A percentile compares a stretch with the other conserved stretches of the same genome.
Conservation (phyloP, 2,888 invertebrate species). For the Noctuana brunneofusca region DNA sequence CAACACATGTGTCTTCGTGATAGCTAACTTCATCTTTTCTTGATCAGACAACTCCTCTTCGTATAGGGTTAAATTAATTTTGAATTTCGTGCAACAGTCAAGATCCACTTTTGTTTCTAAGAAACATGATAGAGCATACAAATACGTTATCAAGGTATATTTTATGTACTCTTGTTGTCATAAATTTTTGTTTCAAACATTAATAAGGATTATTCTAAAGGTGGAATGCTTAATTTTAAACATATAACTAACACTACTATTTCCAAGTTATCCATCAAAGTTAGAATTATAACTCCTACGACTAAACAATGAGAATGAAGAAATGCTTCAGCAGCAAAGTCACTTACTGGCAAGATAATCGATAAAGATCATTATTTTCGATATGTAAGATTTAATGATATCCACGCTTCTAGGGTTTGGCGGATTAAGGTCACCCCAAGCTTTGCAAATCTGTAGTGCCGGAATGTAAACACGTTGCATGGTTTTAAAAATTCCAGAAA, state of each 20-base stretch:
- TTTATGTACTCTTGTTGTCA: too few relatives aligned
- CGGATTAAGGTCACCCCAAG: slow-evolving; percentile 75
- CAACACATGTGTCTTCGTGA: slow-evolving; percentile 84
- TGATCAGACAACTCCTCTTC: slow-evolving; percentile 82
- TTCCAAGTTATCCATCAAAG: too few relatives aligned
- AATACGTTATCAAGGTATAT: too few relatives aligned
- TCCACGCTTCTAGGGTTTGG: slow-evolving; percentile 70
- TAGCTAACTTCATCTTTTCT: slow-evolving; percentile 82
- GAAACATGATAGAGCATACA: neutral
- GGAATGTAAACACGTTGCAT: slow-evolving; percentile 62
- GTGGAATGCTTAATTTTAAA: neutral
- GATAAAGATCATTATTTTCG: slow-evolving; percentile 71
- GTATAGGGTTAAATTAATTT: slow-evolving; percentile 81
- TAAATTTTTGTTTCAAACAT: too few relatives aligned
- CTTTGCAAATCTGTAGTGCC: slow-evolving; percentile 60
- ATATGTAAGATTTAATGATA: slow-evolving; percentile 64
- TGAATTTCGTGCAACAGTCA: slow-evolving; percentile 84
- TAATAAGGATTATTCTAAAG: too few relatives aligned
- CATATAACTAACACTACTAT: too few relatives aligned
- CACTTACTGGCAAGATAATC: slow-evolving; percentile 72
- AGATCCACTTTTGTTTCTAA: slow-evolving; percentile 86
- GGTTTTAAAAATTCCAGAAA: slow-evolving; percentile 69
- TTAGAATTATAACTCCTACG: too few relatives aligned
- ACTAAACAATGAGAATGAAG: too few relatives aligned
- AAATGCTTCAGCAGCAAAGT: neutral